phyloP scores from a whole-genome alignment of 1,140 invertebrate species.

The Danaus plexippus region DNA sequence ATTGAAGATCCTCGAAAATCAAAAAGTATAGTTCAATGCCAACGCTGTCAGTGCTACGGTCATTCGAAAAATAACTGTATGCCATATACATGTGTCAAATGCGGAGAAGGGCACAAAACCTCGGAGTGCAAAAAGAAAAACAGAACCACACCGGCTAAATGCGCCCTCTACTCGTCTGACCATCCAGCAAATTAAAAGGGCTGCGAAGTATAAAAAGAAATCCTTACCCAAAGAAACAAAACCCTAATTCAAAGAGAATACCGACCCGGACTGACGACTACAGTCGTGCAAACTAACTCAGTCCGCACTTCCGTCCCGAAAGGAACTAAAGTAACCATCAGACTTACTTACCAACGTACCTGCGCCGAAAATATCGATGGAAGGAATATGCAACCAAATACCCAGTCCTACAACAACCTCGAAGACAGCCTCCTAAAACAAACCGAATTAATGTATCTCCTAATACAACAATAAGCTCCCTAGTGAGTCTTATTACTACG shows the following conservation, averaged over 20 bases:
- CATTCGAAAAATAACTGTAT: constrained; percentile 26
- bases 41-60: constrained; percentile 25
- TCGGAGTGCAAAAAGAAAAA: constrained; percentile 17
- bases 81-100: constrained; percentile 19
- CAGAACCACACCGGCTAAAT: constrained; percentile 17
- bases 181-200: constrained; percentile 25
- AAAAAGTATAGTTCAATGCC: constrained; percentile 20
- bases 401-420: background rate
- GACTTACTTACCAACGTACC: background rate
- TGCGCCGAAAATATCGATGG: background rate
- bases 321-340: background rate
- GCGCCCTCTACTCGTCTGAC: constrained; percentile 15
- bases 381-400: background rate
- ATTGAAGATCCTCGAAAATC: constrained; percentile 24
- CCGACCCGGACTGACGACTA: too few relatives aligned
- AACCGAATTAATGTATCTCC: constrained; percentile 21
- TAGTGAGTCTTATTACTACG: constrained; percentile 24
- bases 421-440: constrained; percentile 22
- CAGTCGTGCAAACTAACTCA: background rate
- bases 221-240: constrained; percentile 12
- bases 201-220: constrained; percentile 21
- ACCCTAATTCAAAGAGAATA: constrained; percentile 2
- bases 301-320: background rate
- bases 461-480: constrained; percentile 32
- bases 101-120: constrained; percentile 19